Evolutionary conservation across 1,140 invertebrate species (phyloP).

Genomic region (Plodia interpunctella): DNA sequence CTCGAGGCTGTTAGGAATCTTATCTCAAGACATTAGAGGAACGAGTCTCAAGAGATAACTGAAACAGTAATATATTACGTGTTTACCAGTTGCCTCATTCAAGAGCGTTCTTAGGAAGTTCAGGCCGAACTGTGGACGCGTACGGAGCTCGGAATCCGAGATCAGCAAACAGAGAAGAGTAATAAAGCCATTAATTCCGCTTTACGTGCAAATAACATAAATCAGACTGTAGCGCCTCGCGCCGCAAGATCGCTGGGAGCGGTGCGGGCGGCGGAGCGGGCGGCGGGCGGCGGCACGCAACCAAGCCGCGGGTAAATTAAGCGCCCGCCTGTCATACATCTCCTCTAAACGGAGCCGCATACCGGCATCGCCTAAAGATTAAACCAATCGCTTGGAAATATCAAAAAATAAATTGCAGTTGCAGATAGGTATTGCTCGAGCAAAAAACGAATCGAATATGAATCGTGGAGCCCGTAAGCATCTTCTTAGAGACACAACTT

Average conservation of each 20-base stretch:
- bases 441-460: no score
- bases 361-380: constrained; percentile 37
- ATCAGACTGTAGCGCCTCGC: constrained; percentile 61
- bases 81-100: constrained; percentile 33
- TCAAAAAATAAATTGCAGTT: constrained; percentile 20
- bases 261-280: constrained; percentile 35
- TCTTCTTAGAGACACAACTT: no score
- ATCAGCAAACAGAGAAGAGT: constrained; percentile 66
- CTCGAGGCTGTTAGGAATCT: constrained; percentile 16
- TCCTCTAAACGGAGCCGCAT: constrained; percentile 27
- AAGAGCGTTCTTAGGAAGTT: constrained; percentile 34
- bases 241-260: constrained; percentile 43
- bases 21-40: constrained; percentile 28
- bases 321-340: constrained; percentile 45
- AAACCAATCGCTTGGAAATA: constrained; percentile 31
- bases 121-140: constrained; percentile 31
- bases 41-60: constrained; percentile 22
- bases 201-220: constrained; percentile 73
- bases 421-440: constrained; percentile 7
- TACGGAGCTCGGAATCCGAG: constrained; percentile 33
- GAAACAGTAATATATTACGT: constrained; percentile 35
- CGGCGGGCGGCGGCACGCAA: constrained; percentile 33
- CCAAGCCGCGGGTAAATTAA: constrained; percentile 46
- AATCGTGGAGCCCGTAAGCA: no score
- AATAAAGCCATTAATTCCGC: constrained; percentile 73